Evolutionary conservation across 2,113 vertebrate species (phyloP).

Genomic region (Scolopax mira): DNA sequence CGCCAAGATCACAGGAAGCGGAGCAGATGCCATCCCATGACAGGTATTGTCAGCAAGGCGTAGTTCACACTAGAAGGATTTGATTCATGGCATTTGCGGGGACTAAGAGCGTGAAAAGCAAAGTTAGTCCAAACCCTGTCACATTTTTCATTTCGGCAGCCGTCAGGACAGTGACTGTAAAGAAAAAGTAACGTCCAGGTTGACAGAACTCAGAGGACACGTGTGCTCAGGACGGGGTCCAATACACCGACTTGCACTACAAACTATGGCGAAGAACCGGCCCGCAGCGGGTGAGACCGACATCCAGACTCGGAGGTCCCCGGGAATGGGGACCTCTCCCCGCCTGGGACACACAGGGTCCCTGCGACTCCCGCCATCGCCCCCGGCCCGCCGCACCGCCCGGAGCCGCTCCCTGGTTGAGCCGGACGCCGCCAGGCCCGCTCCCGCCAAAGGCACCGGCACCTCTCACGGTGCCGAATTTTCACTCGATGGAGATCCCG

Average conservation of each 20-base stretch:
- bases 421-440: background rate
- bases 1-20: background rate
- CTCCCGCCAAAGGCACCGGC: background rate
- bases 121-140: background rate
- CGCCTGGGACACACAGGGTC: background rate
- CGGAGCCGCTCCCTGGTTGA: background rate
- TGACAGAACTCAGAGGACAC: too few relatives aligned
- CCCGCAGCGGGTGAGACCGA: fast-evolving
- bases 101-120: background rate
- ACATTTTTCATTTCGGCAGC: background rate
- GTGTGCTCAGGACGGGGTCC: background rate
- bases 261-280: background rate
- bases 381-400: background rate
- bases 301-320: fast-evolving
- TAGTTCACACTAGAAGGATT: background rate
- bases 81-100: background rate
- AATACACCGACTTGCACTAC: background rate
- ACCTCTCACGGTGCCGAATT: too few relatives aligned
- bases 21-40: background rate
- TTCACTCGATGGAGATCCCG: background rate
- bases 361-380: background rate
- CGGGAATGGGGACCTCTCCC: too few relatives aligned
- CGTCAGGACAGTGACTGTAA: background rate
- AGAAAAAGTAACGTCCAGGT: background rate
- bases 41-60: background rate